Evolutionary conservation across 2,797 vertebrate species (phyloP).

Genomic region (Hirundo rustica): DNA sequence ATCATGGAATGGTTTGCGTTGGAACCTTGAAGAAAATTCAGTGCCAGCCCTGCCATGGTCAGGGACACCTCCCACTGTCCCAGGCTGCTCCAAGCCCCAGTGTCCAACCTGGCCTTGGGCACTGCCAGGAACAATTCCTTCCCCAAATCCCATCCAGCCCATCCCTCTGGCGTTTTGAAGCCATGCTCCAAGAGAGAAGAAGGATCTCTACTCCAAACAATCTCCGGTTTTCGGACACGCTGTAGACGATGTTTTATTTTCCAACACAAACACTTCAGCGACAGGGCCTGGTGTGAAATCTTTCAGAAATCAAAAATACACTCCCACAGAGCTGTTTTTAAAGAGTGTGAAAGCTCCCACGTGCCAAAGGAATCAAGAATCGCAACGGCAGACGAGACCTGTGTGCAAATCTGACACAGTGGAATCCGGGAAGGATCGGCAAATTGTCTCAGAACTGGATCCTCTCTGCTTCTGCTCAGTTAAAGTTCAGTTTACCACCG

Average conservation of each 20-base stretch:
- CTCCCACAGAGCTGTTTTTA: neutral
- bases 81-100: neutral
- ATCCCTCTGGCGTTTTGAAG: neutral
- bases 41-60: neutral
- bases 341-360: neutral
- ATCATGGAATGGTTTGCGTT: neutral
- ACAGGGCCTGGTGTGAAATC: neutral
- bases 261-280: neutral
- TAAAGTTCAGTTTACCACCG: neutral
- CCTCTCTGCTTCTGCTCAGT: neutral
- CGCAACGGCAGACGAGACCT: neutral
- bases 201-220: neutral
- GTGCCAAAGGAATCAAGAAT: neutral
- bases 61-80: neutral
- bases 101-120: neutral
- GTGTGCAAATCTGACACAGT: neutral
- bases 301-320: neutral
- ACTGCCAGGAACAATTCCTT: neutral
- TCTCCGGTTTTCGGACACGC: neutral
- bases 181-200: neutral
- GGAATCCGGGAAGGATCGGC: neutral
- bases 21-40: fast-evolving
- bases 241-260: neutral
- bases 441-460: neutral
- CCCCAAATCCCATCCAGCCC: neutral